phyloP scores from a whole-genome alignment of 2,113 vertebrate species.

The Neodontobutis hainanensis region DNA sequence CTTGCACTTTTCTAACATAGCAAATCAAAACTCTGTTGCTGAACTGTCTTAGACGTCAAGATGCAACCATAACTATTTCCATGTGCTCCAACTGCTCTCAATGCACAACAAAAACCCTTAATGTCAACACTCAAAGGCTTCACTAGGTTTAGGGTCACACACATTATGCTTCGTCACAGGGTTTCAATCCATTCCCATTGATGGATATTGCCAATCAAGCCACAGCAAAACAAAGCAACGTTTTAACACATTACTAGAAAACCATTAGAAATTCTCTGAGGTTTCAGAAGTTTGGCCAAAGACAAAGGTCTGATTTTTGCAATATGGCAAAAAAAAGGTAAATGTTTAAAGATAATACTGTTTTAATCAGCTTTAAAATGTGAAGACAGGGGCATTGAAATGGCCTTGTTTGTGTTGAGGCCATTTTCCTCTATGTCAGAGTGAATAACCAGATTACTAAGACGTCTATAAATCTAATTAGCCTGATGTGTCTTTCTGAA shows the following conservation, averaged over 20 bases:
- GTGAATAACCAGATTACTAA: conserved; percentile 45
- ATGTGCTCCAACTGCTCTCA: conserved; percentile 16
- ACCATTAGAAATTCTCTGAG: not conserved
- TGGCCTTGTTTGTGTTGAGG: conserved; percentile 38
- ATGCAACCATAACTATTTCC: conserved; percentile 1
- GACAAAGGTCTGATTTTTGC: conserved; percentile 15
- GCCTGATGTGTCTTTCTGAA: conserved; percentile 27
- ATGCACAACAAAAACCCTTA: not conserved
- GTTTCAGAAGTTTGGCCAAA: conserved; percentile 8
- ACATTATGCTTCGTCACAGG: not conserved
- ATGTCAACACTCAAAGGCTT: conserved; percentile 2
- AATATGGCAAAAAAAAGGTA: conserved; percentile 13
- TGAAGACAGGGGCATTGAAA: conserved; percentile 10
- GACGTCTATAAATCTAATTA: conserved; percentile 45
- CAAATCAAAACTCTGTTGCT: conserved; percentile 1
- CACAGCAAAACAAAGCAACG: conserved; percentile 14
- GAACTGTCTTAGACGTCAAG: not conserved
- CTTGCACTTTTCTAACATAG: not conserved
- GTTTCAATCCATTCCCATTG: not conserved
- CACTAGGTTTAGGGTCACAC: not conserved
- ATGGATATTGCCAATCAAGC: not conserved
- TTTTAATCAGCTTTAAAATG: conserved; percentile 29
- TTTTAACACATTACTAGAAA: conserved; percentile 10
- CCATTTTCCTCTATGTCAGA: conserved; percentile 41
- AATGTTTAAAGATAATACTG: conserved; percentile 15